Conservation (phyloP, 2,888 invertebrate species). For the Enoplolaimus lenunculus region DNA sequence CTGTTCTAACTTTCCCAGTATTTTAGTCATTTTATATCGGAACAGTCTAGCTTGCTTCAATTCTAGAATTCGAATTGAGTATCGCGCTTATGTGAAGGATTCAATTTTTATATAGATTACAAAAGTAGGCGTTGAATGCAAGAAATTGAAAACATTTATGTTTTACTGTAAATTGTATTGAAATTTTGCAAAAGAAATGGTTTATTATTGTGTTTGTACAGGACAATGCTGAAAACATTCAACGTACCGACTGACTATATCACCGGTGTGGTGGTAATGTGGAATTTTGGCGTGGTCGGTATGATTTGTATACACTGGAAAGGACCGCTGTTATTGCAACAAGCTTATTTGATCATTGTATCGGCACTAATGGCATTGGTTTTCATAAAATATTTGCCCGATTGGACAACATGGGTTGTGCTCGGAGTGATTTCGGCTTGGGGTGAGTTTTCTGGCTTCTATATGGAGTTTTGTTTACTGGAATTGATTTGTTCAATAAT, state of each 20-base stretch:
- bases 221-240: conserved; percentile 71
- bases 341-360: conserved; percentile 84
- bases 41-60: too few species aligned
- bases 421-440: conserved; percentile 90
- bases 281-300: conserved; percentile 94
- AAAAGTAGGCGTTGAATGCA: too few species aligned
- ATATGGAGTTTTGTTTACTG: too few species aligned
- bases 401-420: conserved; percentile 98
- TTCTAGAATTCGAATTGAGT: too few species aligned
- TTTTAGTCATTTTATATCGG: conserved; percentile 1
- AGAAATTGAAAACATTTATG: too few species aligned
- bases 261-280: conserved; percentile 69
- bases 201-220: conserved; percentile 49
- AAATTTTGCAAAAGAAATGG: too few species aligned
- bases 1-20: neutral
- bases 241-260: conserved; percentile 91
- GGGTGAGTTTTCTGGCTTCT: too few species aligned
- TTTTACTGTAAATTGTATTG: too few species aligned
- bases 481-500: too few species aligned
- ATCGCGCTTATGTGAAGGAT: too few species aligned
- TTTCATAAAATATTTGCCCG: conserved; percentile 94
- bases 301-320: conserved; percentile 99
- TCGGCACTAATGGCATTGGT: conserved; percentile 95
- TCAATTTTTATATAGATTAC: too few species aligned
- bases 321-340: conserved; percentile 77